Evolutionary conservation across 37 sponge, comb jelly and placozoan genomes (phyloP), one percentile per base, ranked within the genome.

Genomic region (Haliclona indistincta): DNA sequence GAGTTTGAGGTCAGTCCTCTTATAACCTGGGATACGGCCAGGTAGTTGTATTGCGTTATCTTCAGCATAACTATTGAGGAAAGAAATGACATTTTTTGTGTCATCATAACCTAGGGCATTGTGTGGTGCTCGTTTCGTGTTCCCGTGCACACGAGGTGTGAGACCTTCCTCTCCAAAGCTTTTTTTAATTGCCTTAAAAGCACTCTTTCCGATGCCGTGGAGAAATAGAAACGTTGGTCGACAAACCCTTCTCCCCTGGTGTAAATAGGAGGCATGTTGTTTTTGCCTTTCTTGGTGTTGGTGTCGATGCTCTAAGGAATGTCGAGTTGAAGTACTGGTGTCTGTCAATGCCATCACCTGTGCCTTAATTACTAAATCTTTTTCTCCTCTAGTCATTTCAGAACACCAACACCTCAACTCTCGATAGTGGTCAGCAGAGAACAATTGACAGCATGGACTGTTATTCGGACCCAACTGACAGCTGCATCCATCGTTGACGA

Each of bases 1-100:
- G 0, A 88, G 56, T 42, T 81, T 38, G 0, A 88, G 19, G 42
- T 88, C 82, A 64, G 39, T 36, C 19, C 77, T 33, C 36, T 69
- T 73, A 73, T 81, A 81, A 42, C 82, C 88, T 43, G 88, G 82
- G 3, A 81, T 33, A 17, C 82, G 51, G 3, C 78, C 88, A 56
- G 88, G 82, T 19, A 87, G n/a, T 0, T 63, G 76, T 1, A 87
- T 42, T 35, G 70, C 81, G 34, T 75, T 56, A 3, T 53, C 54
- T 36, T 87, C 87, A 20, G 75, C 61, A 47, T 75, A 76, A 19
- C 65, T 65, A 4, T 26, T 28, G 19, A 79, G 39, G 41, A 86
- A 86, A 0, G 20, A 55, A 13, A 68, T 29, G 0, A 86, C 42
- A 39, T 43, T 56, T n/a, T 67, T 29, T 7, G 28, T 54, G 2